Evolutionary conservation across 2,888 invertebrate genomes (phyloP), one percentile per base, ranked within the genome.

Genomic region (Lymantria dispar): DNA sequence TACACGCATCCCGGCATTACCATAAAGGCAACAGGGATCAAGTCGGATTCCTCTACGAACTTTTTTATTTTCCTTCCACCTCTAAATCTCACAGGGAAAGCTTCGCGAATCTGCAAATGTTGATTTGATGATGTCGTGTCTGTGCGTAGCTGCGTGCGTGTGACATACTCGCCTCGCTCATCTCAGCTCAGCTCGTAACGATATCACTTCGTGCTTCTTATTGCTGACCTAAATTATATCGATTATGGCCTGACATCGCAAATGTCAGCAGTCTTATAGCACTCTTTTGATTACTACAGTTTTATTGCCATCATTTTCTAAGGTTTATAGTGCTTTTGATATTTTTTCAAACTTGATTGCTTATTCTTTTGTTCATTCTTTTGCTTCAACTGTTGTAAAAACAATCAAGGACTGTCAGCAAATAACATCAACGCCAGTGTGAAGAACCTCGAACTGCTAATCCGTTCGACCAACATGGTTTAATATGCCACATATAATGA

Each of bases 101-200:
- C 89, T 87, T 81, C 88, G 91, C 84, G 87, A 91, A 91, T 92
- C 91, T 91, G 91, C 90, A 91, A 91, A 91, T 91, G 91, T 87
- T 91, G 91, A 91, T 91, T 91, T 91, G 91, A 91, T 91, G 91
- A 91, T 91, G 76, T 73, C 69, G 72, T 65, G 76, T 71, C 40
- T 40, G 14, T 13, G 8, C 71, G 70, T 56, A 56, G 61, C 56
- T 68, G 52, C 62, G 62, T 60, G 58, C 60, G 64, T 64, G 60
- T 62, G 62, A 56, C 60, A 50, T 42, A 47, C 50, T 43, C 48
- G 50, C 49, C 53, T 58, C 62, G 60, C 59, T 58, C 44, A 54
- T 48, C 47, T 52, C 50, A 11, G 46, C 50, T 54, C 47, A 10
- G n/a, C n/a, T 38, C 38, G 38, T 7, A 38, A 39, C 14, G 50